A percentile compares a stretch with the other conserved stretches of the same genome.
Conservation (phyloP, 2,113 vertebrate genomes). For the Gopherus flavomarginatus region DNA sequence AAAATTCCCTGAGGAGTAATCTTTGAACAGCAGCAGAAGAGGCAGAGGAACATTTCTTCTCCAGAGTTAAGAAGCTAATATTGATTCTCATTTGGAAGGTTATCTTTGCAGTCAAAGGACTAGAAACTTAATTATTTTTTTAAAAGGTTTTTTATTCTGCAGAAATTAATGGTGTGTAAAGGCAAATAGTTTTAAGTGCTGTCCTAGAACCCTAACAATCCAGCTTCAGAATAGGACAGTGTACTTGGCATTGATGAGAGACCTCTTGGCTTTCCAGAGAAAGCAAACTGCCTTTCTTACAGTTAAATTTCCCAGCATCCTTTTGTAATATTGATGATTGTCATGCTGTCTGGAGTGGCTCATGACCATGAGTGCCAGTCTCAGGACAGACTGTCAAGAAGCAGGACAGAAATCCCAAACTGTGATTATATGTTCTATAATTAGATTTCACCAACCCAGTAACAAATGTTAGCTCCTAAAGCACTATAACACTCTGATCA, state of each 20-base stretch:
- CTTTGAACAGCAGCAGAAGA: not conserved
- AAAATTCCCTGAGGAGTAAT: too few species aligned
- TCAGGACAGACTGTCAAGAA: too few species aligned
- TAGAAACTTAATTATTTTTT: not conserved
- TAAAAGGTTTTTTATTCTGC: not conserved
- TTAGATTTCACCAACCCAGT: too few species aligned
- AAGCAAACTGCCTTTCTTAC: not conserved
- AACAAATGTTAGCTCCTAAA: too few species aligned
- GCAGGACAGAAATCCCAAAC: too few species aligned
- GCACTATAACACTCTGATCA: too few species aligned
- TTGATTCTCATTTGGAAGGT: conserved; percentile 43
- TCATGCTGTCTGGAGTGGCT: too few species aligned
- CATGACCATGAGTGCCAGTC: too few species aligned
- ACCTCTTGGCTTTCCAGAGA: not conserved
- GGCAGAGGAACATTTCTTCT: conserved; percentile 53
- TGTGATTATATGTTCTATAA: too few species aligned
- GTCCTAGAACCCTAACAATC: not conserved
- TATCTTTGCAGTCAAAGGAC: conserved; percentile 21
- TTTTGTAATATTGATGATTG: not conserved
- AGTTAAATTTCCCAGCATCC: not conserved
- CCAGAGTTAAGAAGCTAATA: not conserved
- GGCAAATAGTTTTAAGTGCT: not conserved
- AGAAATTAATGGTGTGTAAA: not conserved
- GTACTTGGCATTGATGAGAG: not conserved
- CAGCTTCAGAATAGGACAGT: not conserved